Base-by-base conservation (phyloP, 1,140 invertebrate species). In the Stratiolaelaps scimitus region DNA sequence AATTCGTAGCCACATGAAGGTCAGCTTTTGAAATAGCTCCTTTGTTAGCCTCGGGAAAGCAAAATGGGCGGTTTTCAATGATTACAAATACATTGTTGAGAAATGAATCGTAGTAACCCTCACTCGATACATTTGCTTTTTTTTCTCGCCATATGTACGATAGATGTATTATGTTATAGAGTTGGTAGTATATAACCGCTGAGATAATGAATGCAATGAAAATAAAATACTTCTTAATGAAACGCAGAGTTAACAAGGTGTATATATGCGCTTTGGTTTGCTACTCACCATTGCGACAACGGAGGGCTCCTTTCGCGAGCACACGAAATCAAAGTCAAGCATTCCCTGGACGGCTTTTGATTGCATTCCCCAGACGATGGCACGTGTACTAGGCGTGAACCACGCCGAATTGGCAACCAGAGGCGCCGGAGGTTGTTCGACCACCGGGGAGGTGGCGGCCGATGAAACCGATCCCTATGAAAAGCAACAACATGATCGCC, bases 291-390 rank as follows among this genome's bases (percentile, higher is more conserved):
- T 89, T 30, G 93, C 94, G 4, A 89, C 92, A 0, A 98, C 83
- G 43, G 81, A 83, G 2, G 81, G 81, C 71, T 90, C 85, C 66
- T 82, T 79, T 69, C 96, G 82, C 20, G 89, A 83, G 76, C 94
- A 98, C 15, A 97, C 92, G 77, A 95, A 98, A 78, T 99, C 96
- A 80, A 98, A 99, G 76, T 99, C 96, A 53, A 99, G 75, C 93
- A 98, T 98, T 67, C 83, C 81, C 74, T 97, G 94, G 30, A 98
- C 92, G n/a, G 94, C 95, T 68, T 92, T 79, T 15, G 87, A 89
- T 78, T 99, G 96, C 91, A 98, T 97, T 47, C 96, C 96, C 94
- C 94, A 99, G 29, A 99, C 85, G 71, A 99, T 96, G 7, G 92
- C 83, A 76, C 90, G 91, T 0, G 94, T 98, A 67, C 82, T 81